Conservation (phyloP, 2,797 vertebrate species). For the Knipowitschia caucasica region DNA sequence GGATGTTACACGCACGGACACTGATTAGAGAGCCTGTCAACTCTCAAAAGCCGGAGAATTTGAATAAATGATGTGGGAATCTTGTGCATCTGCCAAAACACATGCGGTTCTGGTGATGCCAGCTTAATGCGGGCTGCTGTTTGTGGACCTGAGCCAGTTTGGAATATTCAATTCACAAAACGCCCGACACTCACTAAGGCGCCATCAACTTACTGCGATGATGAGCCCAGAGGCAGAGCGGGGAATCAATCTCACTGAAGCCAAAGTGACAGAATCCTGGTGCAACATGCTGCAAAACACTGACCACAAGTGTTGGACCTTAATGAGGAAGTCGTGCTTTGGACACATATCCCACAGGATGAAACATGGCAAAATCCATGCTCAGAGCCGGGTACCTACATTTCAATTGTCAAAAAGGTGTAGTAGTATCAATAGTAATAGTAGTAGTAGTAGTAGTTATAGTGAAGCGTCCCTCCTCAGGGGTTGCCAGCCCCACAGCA, state of each 20-base stretch:
- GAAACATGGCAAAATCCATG: background rate
- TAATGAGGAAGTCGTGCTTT: slow-evolving; percentile 10
- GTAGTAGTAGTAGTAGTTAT: no score
- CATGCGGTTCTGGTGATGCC: slow-evolving; percentile 61
- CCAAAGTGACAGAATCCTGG: slow-evolving; percentile 48
- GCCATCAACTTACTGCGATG: slow-evolving; percentile 64
- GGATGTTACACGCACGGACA: slow-evolving; percentile 67
- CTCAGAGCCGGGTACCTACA: no score
- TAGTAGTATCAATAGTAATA: no score
- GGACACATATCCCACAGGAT: background rate
- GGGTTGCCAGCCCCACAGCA: no score
- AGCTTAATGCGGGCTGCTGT: slow-evolving; percentile 61
- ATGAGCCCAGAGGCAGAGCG: slow-evolving; percentile 46
- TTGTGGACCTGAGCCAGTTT: slow-evolving; percentile 57
- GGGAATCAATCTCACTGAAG: slow-evolving; percentile 62
- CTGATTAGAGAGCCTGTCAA: slow-evolving; percentile 72
- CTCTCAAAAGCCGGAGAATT: slow-evolving; percentile 65
- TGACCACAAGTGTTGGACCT: slow-evolving; percentile 19
- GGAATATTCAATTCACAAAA: slow-evolving; percentile 70
- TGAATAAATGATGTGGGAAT: slow-evolving; percentile 69
- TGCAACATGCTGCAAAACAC: slow-evolving; percentile 31
- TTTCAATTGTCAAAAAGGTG: no score
- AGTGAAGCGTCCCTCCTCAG: no score
- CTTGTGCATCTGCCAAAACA: slow-evolving; percentile 62
- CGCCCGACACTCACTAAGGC: slow-evolving; percentile 67